phyloP scores from a whole-genome alignment of 2,113 vertebrate species.

The Herpailurus yagouaroundi region DNA sequence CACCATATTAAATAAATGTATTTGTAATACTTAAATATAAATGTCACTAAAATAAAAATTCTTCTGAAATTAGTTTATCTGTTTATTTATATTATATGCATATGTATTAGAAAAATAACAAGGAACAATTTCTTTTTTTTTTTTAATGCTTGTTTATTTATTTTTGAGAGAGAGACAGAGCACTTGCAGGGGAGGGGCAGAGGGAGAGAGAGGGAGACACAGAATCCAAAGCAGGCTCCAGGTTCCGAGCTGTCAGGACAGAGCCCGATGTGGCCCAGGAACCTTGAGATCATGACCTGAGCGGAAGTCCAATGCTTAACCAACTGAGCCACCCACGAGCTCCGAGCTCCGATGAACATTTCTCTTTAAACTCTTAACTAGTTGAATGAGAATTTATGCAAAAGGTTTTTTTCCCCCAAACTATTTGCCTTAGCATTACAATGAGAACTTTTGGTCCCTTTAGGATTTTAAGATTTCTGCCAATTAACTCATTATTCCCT shows the following conservation, averaged over 20 bases:
- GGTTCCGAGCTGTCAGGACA: too few species aligned
- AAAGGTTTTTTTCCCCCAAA: background rate
- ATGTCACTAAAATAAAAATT: background rate
- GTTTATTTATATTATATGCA: background rate
- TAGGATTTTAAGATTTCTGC: background rate
- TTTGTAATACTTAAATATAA: background rate
- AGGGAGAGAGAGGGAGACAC: too few species aligned
- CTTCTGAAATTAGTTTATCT: background rate
- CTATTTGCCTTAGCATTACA: background rate
- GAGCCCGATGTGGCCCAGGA: too few species aligned
- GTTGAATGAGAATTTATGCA: background rate
- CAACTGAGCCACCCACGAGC: too few species aligned
- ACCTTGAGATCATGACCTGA: too few species aligned
- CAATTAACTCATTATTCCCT: background rate
- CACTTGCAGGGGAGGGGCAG: too few species aligned
- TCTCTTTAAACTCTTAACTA: background rate
- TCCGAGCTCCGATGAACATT: background rate
- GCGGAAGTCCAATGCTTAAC: too few species aligned
- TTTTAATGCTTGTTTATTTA: too few species aligned
- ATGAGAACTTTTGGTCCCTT: background rate
- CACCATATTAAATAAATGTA: background rate
- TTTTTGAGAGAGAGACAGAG: too few species aligned
- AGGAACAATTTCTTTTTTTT: background rate
- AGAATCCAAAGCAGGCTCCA: too few species aligned
- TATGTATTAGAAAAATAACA: background rate